phyloP scores from a whole-genome alignment of 2,888 invertebrate genomes.

The Ichneumoninae sp. region DNA sequence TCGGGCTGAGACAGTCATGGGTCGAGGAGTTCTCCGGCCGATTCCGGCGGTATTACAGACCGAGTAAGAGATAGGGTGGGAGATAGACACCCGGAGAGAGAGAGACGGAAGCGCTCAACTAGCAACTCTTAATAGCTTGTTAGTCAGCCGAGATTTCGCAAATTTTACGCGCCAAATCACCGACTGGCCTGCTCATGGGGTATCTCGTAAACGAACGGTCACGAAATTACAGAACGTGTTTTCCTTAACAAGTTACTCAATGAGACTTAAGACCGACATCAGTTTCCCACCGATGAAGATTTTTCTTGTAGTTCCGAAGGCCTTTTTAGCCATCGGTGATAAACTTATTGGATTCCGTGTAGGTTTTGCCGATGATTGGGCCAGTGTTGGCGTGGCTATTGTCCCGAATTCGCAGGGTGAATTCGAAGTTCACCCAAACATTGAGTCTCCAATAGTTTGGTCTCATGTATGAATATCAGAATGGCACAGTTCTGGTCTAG shows the following conservation, averaged over 20 bases:
- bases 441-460: no score
- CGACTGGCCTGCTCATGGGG: slow-evolving; percentile 1
- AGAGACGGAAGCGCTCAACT: slow-evolving; percentile 10
- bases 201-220: slow-evolving; percentile 22
- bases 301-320: background rate
- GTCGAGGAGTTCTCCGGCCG: slow-evolving; percentile 59
- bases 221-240: slow-evolving; percentile 32
- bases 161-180: slow-evolving; percentile 25
- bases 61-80: background rate
- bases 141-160: slow-evolving; percentile 69
- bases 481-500: no score
- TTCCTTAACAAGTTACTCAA: slow-evolving; percentile 15
- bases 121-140: slow-evolving; percentile 69
- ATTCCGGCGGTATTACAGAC: slow-evolving; percentile 42
- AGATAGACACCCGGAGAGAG: background rate
- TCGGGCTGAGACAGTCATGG: slow-evolving; percentile 54
- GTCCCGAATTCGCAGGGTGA: no score
- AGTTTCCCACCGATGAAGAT: background rate
- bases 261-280: background rate
- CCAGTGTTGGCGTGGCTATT: no score
- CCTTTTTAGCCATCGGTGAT: background rate
- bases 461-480: no score
- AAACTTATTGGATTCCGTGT: background rate
- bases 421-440: no score
- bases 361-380: no score